Conservation (phyloP, 2,113 vertebrate species). For the Mellivora capensis region DNA sequence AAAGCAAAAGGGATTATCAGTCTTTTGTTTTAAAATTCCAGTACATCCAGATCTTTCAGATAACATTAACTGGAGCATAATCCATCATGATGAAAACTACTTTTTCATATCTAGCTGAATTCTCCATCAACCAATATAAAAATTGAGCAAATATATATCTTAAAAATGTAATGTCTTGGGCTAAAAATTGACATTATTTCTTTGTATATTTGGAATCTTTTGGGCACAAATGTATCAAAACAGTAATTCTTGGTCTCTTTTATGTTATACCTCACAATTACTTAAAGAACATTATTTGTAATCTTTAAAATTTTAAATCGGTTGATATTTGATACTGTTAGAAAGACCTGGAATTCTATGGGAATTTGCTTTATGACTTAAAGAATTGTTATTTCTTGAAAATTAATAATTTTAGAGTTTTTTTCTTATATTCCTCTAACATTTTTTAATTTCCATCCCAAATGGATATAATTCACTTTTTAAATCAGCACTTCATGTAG, state of each 20-base stretch:
- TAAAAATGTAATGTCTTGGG: neutral
- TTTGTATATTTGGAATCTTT: neutral
- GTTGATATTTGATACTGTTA: neutral
- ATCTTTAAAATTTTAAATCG: neutral
- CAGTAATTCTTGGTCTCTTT: neutral
- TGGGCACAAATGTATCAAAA: neutral
- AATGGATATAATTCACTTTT: neutral
- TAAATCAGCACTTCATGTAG: neutral
- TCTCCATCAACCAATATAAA: neutral
- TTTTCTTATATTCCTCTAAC: neutral
- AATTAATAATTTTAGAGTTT: neutral
- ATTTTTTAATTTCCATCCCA: neutral
- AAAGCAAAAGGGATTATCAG: neutral
- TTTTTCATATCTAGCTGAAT: neutral
- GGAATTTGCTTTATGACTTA: neutral
- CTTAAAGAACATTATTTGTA: neutral
- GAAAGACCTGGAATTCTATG: neutral
- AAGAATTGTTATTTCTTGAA: neutral
- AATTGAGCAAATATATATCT: neutral
- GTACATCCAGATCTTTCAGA: neutral
- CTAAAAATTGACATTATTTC: neutral
- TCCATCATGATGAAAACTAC: neutral
- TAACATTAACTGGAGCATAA: neutral
- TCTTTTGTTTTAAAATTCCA: neutral
- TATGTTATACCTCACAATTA: neutral